A percentile compares a stretch with the other conserved stretches of the same genome.
Evolutionary conservation across 2,113 vertebrate genomes (phyloP).

Genomic region (Megaleporinus macrocephalus): DNA sequence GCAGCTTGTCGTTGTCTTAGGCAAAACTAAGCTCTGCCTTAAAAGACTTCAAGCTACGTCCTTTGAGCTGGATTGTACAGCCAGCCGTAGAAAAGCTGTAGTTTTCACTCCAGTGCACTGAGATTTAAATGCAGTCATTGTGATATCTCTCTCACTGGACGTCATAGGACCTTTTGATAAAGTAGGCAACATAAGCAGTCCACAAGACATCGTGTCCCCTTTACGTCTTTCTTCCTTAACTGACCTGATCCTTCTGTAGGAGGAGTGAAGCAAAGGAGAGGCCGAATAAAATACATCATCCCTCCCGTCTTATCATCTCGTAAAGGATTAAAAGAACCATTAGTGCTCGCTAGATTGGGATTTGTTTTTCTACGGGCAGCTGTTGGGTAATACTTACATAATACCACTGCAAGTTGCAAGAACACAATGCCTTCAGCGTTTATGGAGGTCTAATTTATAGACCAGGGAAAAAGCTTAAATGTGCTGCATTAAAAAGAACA

Average conservation of each 20-base stretch:
- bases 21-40: slow-evolving; percentile 15
- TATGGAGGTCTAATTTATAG: not conserved
- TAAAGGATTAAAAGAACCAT: not conserved
- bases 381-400: not conserved
- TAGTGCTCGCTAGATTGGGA: not conserved
- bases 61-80: slow-evolving; percentile 38
- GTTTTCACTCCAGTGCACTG: slow-evolving; percentile 35
- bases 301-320: not conserved
- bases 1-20: slow-evolving; percentile 24
- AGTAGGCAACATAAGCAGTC: not conserved
- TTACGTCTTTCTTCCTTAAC: not conserved
- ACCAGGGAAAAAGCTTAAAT: not conserved
- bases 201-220: not conserved
- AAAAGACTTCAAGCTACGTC: slow-evolving; percentile 41
- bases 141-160: slow-evolving; percentile 57
- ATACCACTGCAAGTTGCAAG: not conserved
- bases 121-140: slow-evolving; percentile 65
- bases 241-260: not conserved
- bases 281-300: not conserved
- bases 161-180: slow-evolving; percentile 7
- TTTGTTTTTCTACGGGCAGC: not conserved
- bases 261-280: not conserved
- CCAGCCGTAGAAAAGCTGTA: slow-evolving; percentile 34
- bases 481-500: too few species aligned
- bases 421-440: not conserved